Evolutionary conservation across 1,140 invertebrate species (phyloP).

Genomic region (Arion vulgaris): DNA sequence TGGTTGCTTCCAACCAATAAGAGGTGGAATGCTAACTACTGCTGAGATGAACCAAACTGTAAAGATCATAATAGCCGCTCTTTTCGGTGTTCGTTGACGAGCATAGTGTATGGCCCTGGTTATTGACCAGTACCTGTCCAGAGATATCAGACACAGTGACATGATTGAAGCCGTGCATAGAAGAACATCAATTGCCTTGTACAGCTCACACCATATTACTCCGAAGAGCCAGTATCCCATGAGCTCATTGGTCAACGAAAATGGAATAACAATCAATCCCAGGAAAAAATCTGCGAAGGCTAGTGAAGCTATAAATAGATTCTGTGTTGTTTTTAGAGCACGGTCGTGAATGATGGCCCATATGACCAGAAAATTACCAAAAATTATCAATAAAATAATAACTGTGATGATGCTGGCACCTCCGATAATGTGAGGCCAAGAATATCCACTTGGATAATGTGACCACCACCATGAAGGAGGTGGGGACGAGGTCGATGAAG

Average conservation of each 20-base stretch:
- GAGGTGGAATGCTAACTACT: conserved; percentile 94
- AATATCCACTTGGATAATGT: conserved; percentile 57
- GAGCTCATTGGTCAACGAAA: conserved; percentile 94
- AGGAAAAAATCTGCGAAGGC: conserved; percentile 96
- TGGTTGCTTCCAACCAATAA: conserved; percentile 95
- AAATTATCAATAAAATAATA: conserved; percentile 95
- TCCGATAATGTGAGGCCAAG: conserved; percentile 57
- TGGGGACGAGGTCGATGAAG: not conserved
- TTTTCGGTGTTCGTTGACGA: conserved; percentile 91
- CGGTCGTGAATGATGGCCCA: conserved; percentile 91
- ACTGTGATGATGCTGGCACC: conserved; percentile 90
- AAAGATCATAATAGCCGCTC: conserved; percentile 93
- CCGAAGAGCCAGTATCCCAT: conserved; percentile 76
- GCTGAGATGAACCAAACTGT: conserved; percentile 95
- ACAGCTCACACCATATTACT: conserved; percentile 74
- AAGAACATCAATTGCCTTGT: conserved; percentile 90
- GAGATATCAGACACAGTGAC: conserved; percentile 95
- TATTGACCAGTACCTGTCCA: conserved; percentile 98
- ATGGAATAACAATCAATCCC: conserved; percentile 96
- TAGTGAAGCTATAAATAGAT: conserved; percentile 97
- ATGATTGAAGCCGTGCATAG: conserved; percentile 96
- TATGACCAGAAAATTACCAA: conserved; percentile 98
- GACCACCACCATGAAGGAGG: conserved; percentile 29
- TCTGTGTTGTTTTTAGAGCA: conserved; percentile 93
- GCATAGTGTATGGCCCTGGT: conserved; percentile 95